These are phyloP conservation scores for Pristionchus pacificus DNA, from an alignment of 1,140 invertebrate genomes.

Conservation along the genomic window DNA sequence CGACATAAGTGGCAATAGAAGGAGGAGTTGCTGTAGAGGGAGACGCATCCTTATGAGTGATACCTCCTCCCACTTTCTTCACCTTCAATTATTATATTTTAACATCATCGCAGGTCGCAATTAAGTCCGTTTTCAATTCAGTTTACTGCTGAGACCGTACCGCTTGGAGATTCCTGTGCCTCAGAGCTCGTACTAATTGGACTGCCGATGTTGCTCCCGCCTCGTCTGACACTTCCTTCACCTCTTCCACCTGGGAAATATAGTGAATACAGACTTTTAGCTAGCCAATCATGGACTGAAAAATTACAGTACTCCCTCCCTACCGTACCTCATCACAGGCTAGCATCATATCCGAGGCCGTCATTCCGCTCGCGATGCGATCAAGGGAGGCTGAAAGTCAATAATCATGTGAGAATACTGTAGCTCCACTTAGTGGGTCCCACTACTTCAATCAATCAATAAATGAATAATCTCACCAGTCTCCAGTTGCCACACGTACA, in stretches of 20 bases:
- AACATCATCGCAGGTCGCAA: too few species aligned
- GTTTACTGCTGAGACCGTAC: slow-evolving; percentile 64
- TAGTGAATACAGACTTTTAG: too few species aligned
- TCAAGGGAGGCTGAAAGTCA: slow-evolving; percentile 75
- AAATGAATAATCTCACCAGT: slow-evolving; percentile 76
- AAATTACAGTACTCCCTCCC: neutral
- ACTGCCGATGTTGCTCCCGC: slow-evolving; percentile 82
- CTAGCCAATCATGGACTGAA: neutral
- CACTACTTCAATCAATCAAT: slow-evolving; percentile 21
- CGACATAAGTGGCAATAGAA: too few species aligned
- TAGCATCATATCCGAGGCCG: slow-evolving; percentile 88
- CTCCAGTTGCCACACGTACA: slow-evolving; percentile 99
- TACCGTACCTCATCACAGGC: slow-evolving; percentile 87
- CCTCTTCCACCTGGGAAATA: slow-evolving; percentile 58
- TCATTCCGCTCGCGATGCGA: slow-evolving; percentile 85
- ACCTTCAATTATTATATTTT: neutral
- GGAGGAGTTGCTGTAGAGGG: too few species aligned
- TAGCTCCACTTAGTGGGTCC: neutral
- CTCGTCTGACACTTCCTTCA: slow-evolving; percentile 61
- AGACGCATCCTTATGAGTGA: too few species aligned
- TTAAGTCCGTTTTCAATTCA: too few species aligned
- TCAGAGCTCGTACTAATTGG: slow-evolving; percentile 60
- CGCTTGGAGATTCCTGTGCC: slow-evolving; percentile 60
- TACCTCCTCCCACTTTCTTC: slow-evolving; percentile 12
- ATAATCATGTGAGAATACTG: slow-evolving; percentile 9